Percentiles rank a stretch among this genome's conserved stretches.
These are phyloP conservation scores for Anoura caudifer DNA, from an alignment of 2,113 vertebrate genomes.

Conservation along the genomic window DNA sequence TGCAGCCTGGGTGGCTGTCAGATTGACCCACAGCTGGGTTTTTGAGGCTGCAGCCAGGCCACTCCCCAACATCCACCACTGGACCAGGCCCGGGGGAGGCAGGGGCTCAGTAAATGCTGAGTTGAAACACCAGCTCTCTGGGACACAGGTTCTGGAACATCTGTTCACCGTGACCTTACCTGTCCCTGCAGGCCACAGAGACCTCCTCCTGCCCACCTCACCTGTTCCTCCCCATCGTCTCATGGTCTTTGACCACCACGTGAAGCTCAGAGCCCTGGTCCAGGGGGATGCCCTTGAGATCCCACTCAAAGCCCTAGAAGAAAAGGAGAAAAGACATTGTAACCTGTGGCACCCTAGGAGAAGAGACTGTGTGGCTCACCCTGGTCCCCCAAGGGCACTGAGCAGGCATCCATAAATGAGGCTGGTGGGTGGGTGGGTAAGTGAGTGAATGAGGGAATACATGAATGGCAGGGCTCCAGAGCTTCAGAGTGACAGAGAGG, in stretches of 20 bases:
- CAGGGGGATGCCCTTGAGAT: slow-evolving; percentile 93
- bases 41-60: not conserved
- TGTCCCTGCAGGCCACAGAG: not conserved
- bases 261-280: slow-evolving; percentile 89
- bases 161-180: not conserved
- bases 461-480: not conserved
- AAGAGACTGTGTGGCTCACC: not conserved
- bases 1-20: not conserved
- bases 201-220: slow-evolving; percentile 37
- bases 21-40: not conserved
- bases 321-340: not conserved
- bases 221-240: slow-evolving; percentile 97
- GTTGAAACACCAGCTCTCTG: not conserved
- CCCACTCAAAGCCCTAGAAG: slow-evolving; percentile 95
- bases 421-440: not conserved
- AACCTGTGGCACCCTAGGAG: accelerated
- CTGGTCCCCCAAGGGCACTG: no score
- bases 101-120: not conserved
- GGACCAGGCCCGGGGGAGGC: not conserved
- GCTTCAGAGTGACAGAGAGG: not conserved
- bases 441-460: not conserved
- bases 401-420: not conserved
- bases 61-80: not conserved
- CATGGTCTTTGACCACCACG: slow-evolving; percentile 96
- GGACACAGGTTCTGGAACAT: not conserved